Base-by-base conservation (phyloP, 2,113 vertebrate genomes). In the Barnardius zonarius region DNA sequence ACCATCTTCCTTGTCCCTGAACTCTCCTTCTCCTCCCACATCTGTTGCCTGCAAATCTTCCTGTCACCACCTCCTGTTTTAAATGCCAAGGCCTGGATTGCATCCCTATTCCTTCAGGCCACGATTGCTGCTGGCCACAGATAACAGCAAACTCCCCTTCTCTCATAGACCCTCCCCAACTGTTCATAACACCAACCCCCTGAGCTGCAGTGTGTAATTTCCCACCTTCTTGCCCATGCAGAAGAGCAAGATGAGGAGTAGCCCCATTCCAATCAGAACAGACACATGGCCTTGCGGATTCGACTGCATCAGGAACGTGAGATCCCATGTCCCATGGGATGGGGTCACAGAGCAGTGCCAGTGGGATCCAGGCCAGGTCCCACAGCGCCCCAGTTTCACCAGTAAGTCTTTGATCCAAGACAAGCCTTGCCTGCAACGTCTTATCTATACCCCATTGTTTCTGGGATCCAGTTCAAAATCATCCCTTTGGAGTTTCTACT, bases 41-140 rank as follows among this genome's bases (percentile, higher is more conserved):
- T 90, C 80, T 96, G 96, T 68, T 92, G 92, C 66, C 68, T 84
- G 69, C 92, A 97, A 96, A 97, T 96, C 96, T 96, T 96, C 69
- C 95, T 93, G 95, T 96, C 95, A 84, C 48, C 93, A 86, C 86
- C 86, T 94, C 66, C 86, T 64, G 81, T 76, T 88, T 86, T 72
- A 94, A 95, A 79, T 86, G 86, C 90, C 88, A 86, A 64, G 68
- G 51, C 54, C 66, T 57, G 86, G 88, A 79, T 64, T 62, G 46
- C 31, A 75, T 69, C 90, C 52, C 52, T 8, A 0, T 75, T 93
- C 73, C 83, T 88, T 70, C 33, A 61, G 48, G 46, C 55, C 90
- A 72, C 1, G 2, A 62, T 54, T 37, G 7, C 67, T 83, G 28
- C 57, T 87, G 64, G 41, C 44, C 59, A 4, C 1, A 12, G 43